Base-by-base conservation (phyloP, 1,140 invertebrate species). In the Macrocentrus cingulum region DNA sequence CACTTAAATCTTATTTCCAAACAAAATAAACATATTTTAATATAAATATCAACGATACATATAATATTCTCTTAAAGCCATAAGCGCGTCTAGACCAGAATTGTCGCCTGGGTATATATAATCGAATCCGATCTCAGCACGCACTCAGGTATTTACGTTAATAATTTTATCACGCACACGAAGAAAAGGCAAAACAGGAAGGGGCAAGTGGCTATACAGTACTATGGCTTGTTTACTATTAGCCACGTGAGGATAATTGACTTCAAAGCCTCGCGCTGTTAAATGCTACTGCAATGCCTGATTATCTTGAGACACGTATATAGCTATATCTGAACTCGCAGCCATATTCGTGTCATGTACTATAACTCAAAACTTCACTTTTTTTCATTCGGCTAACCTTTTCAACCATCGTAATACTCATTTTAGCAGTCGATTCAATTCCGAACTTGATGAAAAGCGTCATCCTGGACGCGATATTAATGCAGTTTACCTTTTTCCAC, bases 81-180 rank as follows among this genome's bases (percentile, higher is more conserved):
- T 39, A 62, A 45, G 56, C 61, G 61, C 64, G 71, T 66, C 63
- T 65, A 62, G 62, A 70, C 63, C 29, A 34, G 19, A 13, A 51
- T 36, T 51, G 49, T 51, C 32, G 49, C 49, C 32, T 51, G 18
- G 15, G 56, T 61, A n/a, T n/a, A n/a, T 72, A 34, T 39, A 72
- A 76, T 76, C 72, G 70, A 74, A 74, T 65, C 59, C 65, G 58
- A 76, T 74, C 68, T 74, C 53, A 64, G 64, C 66, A 68, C 70
- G 66, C 69, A 73, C 64, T 58, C 59, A 56, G 69, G 67, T 74
- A 74, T 76, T 76, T 76, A 71, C 72, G 63, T 70, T 74, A 69
- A 72, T 72, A 74, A 76, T 76, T 74, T 74, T 73, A 72, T 73
- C 71, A 73, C 65, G 67, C 67, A 67, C 67, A 58, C 65, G 23